Evolutionary conservation across 2,888 invertebrate genomes (phyloP), one percentile per base, ranked within the genome.

Genomic region (Brachypalpus laphriformis): DNA sequence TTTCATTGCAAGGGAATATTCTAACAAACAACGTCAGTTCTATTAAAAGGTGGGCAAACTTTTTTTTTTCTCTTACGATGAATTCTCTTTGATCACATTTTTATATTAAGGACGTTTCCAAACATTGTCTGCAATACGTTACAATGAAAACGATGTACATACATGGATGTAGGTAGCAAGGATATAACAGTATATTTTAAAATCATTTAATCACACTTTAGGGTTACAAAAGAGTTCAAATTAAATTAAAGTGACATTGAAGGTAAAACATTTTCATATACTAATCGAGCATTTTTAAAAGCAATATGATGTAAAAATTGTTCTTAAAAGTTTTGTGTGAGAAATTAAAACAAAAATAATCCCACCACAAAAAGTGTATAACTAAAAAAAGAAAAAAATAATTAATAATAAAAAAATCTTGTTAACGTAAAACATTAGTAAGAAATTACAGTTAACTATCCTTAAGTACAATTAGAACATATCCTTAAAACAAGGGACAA

Each of bases 401-500:
- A 7, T n/a, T n/a, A n/a, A n/a, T n/a, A 47, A 57, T 25, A 47
- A n/a, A 56, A 71, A 25, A 59, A 42, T 18, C 9, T 61, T 61
- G 61, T 72, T 72, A 47, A 57, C 45, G 8, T 1, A 28, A 63
- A 20, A 74, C n/a, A 47, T 49, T 20, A 57, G 11, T 45, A 54
- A 42, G 40, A 70, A 63, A 20, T 66, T 37, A 51, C 47, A 72
- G 72, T 72, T 78, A 82, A 78, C 71, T 74, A 63, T 70, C 37
- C 56, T 57, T 54, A 49, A 51, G 63, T 78, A 71, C 77, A 77
- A 77, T 65, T 54, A 65, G 22, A 68, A 74, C 61, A 80, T 75
- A 83, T 65, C 74, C 80, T 70, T 74, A 61, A 51, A 47, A 81
- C 83, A 83, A 80, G 80, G 83, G 80, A 78, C 49, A 57, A 54